Evolutionary conservation across 2,113 vertebrate species (phyloP).

Genomic region (Phylloscopus whistleri): DNA sequence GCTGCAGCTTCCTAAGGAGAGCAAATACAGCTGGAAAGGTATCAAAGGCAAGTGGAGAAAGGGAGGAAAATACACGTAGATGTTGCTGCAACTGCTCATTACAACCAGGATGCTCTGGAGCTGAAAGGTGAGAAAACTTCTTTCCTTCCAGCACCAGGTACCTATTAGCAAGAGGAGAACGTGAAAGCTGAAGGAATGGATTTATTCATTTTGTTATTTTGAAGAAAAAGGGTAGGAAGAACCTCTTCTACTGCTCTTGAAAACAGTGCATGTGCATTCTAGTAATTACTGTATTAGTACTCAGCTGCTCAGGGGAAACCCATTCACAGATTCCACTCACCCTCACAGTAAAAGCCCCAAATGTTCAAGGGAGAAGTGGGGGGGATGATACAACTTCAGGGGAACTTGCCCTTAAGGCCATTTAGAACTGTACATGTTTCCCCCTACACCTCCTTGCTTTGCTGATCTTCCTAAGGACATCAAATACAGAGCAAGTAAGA

Average conservation of each 20-base stretch:
- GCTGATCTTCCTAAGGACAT: background rate
- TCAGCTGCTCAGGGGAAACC: background rate
- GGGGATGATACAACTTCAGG: rapidly evolving
- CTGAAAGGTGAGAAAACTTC: background rate
- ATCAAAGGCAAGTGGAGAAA: background rate
- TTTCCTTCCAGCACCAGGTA: background rate
- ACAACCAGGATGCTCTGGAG: background rate
- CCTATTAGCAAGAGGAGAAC: background rate
- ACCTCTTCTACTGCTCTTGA: background rate
- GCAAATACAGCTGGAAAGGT: background rate
- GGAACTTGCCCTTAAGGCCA: background rate
- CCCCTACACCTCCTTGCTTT: background rate
- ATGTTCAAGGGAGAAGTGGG: background rate
- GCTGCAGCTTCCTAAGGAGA: background rate
- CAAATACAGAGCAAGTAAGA: background rate
- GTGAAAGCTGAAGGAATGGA: background rate
- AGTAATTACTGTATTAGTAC: background rate
- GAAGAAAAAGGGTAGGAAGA: background rate
- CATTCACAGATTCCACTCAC: background rate
- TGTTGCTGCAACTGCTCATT: background rate
- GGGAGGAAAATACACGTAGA: background rate
- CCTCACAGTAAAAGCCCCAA: background rate
- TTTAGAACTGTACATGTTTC: background rate
- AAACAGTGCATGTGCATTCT: background rate
- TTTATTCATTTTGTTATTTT: background rate